Evolutionary conservation across 1,140 invertebrate genomes (phyloP).

Genomic region (Diorhabda carinulata): DNA sequence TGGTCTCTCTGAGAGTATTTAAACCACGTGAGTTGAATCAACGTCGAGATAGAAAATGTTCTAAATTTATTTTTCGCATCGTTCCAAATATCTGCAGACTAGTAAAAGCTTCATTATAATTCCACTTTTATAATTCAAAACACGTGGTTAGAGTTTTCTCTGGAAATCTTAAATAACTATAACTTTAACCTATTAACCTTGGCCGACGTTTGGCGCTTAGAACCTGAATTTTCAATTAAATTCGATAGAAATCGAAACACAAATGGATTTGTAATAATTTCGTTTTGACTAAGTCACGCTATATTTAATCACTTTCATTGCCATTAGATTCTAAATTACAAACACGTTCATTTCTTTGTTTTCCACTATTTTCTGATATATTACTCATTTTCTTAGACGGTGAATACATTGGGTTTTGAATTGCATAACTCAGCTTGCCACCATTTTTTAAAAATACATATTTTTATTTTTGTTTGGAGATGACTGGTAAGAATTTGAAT

Average conservation of each 20-base stretch:
- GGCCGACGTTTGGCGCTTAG: slow-evolving; percentile 24
- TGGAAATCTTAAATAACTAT: slow-evolving; percentile 6
- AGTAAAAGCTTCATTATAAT: background rate
- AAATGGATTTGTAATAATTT: slow-evolving; percentile 14
- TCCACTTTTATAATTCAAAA: background rate
- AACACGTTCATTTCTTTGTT: too few species aligned
- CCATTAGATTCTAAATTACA: background rate
- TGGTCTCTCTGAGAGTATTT: too few species aligned
- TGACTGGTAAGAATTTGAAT: too few species aligned
- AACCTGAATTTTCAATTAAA: slow-evolving; percentile 37
- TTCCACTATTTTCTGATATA: too few species aligned
- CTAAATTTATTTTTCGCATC: too few species aligned
- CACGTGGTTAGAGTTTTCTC: background rate
- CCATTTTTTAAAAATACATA: too few species aligned
- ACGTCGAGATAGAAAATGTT: too few species aligned
- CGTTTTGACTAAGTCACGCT: slow-evolving; percentile 20
- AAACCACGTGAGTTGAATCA: too few species aligned
- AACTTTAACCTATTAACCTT: slow-evolving; percentile 37
- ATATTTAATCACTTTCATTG: slow-evolving; percentile 35
- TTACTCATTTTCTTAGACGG: too few species aligned
- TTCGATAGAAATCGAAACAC: slow-evolving; percentile 31
- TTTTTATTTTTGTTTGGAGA: too few species aligned
- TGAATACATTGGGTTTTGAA: too few species aligned
- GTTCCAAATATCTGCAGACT: background rate
- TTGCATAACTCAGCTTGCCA: too few species aligned